A percentile compares a stretch with the other conserved stretches of the same genome.
Conservation (phyloP, 2,113 vertebrate genomes). For the Nestor notabilis region DNA sequence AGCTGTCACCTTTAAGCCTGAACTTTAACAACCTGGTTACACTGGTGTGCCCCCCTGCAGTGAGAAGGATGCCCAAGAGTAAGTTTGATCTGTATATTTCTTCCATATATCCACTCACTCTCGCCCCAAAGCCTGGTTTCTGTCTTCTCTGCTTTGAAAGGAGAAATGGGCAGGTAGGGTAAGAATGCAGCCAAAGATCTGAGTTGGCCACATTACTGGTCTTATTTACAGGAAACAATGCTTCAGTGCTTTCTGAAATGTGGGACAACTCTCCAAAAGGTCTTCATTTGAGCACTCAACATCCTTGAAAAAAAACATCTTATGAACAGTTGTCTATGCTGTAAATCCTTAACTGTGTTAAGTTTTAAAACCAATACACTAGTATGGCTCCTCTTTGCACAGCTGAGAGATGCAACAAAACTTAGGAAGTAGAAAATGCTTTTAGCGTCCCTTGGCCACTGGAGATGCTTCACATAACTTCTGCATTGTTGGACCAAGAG, state of each 20-base stretch:
- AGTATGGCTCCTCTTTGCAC: not conserved
- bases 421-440: not conserved
- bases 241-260: not conserved
- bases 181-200: not conserved
- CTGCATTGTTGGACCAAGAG: slow-evolving; percentile 9
- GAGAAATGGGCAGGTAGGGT: not conserved
- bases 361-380: not conserved
- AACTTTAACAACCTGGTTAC: not conserved
- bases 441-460: not conserved
- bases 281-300: not conserved
- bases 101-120: not conserved
- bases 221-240: not conserved
- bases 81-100: not conserved
- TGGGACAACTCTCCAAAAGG: not conserved
- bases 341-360: not conserved
- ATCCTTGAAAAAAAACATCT: not conserved
- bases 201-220: not conserved
- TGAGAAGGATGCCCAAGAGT: not conserved
- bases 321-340: not conserved
- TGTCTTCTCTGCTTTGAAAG: not conserved
- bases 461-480: slow-evolving; percentile 56
- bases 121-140: not conserved
- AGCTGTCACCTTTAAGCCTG: not conserved
- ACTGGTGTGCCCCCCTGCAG: not conserved
- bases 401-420: not conserved